Evolutionary conservation across 2,113 vertebrate genomes (phyloP), one percentile per base, ranked within the genome.

Genomic region (Thymallus thymallus): DNA sequence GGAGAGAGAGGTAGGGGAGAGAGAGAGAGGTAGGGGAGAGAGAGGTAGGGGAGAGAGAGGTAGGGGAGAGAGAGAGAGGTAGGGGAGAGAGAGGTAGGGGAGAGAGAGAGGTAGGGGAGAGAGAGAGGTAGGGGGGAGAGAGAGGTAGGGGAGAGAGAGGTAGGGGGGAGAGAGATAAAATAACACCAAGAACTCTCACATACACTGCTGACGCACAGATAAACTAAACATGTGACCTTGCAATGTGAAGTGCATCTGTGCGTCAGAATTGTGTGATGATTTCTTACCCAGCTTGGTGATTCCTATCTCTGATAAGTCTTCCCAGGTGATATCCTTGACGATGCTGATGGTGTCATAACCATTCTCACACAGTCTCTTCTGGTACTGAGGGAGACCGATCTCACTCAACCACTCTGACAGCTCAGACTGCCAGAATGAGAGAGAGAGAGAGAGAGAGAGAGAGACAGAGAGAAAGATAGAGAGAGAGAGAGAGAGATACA

Each of bases 241-340:
- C 13, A 65, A 26, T 29, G 56, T 22, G 24, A 62, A 26, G 4
- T 26, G 60, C 23, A 23, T 26, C 12, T 0, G 13, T 56, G 20
- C 2, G 5, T 68, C 16, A 41, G 32, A 23, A 24, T 60, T 23
- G 56, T 23, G 56, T 55, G 51, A 18, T 5, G 9, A 18, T 68
- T 35, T 26, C 93, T 92, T 81, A 96, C 95, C 95, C 6, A 96
- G 90, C 74, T 95, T 94, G 78, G 92, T 95, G 81, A 96, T 94
- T 2, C 95, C 95, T 0, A 96, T 95, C 88, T 96, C 95, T 66
- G 96, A 95, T 70, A 96, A 86, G 71, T 95, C 95, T 76, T 96
- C 95, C 95, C 95, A 96, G 0, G 95, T 96, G 85, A 96, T 89
- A 70, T 96, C 95, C 0, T 91, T 91, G 76, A 95, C 92, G 1